A percentile compares a stretch with the other conserved stretches of the same genome.
Conservation (phyloP, 2,888 invertebrate species). For the Boloria selene region DNA sequence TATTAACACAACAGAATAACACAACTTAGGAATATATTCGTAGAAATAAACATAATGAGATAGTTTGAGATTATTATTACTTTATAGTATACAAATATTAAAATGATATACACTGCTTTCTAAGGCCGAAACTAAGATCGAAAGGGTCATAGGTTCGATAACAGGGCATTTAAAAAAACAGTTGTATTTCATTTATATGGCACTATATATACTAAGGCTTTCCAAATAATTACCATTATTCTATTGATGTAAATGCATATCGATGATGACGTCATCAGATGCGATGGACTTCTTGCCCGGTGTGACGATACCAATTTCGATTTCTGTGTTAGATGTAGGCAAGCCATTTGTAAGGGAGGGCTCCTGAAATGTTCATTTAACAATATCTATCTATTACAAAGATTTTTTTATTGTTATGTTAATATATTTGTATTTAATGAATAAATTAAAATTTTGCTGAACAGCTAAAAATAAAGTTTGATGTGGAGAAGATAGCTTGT, state of each 20-base stretch:
- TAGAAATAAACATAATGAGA: slow-evolving; percentile 7
- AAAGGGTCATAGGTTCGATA: background rate
- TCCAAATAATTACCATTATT: slow-evolving; percentile 10
- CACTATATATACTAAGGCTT: slow-evolving; percentile 5
- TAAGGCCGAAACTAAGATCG: background rate
- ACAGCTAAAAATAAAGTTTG: too few relatives aligned
- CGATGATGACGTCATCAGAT: slow-evolving; percentile 83
- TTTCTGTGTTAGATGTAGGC: slow-evolving; percentile 73
- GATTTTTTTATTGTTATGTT: too few relatives aligned
- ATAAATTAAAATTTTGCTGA: too few relatives aligned
- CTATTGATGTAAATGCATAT: slow-evolving; percentile 76
- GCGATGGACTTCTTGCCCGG: slow-evolving; percentile 74
- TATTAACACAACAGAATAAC: slow-evolving; percentile 12
- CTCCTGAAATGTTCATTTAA: slow-evolving; percentile 50
- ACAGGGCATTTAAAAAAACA: background rate
- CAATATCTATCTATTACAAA: background rate
- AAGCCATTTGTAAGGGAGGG: slow-evolving; percentile 75
- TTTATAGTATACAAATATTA: background rate
- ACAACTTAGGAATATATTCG: slow-evolving; percentile 10
- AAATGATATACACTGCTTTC: background rate
- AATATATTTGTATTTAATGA: too few relatives aligned
- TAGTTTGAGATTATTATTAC: slow-evolving; percentile 3
- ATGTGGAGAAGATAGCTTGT: too few relatives aligned
- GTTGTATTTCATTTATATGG: slow-evolving; percentile 1
- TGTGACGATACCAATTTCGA: slow-evolving; percentile 60